Conservation (phyloP, 2,888 invertebrate genomes). For the Thalpophila matura region DNA sequence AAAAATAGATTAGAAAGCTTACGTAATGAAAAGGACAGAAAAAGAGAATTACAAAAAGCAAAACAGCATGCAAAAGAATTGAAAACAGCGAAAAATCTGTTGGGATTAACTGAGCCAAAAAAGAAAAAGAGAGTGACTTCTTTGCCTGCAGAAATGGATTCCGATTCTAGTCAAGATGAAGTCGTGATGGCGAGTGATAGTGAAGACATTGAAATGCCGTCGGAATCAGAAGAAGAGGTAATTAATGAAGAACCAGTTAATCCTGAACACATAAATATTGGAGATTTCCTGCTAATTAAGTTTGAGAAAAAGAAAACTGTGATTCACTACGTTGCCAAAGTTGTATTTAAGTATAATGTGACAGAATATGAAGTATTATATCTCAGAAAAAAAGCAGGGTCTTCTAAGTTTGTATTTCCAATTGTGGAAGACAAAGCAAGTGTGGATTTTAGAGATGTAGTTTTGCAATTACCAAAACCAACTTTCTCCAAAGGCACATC, state of each 20-base stretch:
- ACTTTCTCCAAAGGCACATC: conserved; percentile 60
- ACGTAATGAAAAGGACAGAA: conserved; percentile 45
- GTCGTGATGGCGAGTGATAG: conserved; percentile 57
- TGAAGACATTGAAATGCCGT: conserved; percentile 49
- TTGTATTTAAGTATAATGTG: conserved; percentile 49
- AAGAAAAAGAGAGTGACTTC: conserved; percentile 56
- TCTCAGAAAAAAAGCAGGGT: conserved; percentile 39
- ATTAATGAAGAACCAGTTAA: conserved; percentile 33
- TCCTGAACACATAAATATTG: conserved; percentile 50
- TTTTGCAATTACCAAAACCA: conserved; percentile 61
- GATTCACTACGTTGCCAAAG: conserved; percentile 54
- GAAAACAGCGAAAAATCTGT: conserved; percentile 55
- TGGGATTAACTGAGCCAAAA: conserved; percentile 54
- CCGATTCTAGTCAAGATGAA: conserved; percentile 59
- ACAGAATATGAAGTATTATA: conserved; percentile 40
- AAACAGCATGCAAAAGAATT: conserved; percentile 53
- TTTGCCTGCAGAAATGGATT: conserved; percentile 49
- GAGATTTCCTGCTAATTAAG: conserved; percentile 49
- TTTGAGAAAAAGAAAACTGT: conserved; percentile 45
- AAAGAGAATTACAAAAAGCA: conserved; percentile 47
- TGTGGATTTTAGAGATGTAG: conserved; percentile 62
- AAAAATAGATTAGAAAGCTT: conserved; percentile 50
- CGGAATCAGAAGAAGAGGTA: conserved; percentile 50
- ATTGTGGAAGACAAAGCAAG: conserved; percentile 54
- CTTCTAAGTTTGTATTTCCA: conserved; percentile 57